Conservation (phyloP, 2,888 invertebrate genomes). For the Itoplectis maculator region DNA sequence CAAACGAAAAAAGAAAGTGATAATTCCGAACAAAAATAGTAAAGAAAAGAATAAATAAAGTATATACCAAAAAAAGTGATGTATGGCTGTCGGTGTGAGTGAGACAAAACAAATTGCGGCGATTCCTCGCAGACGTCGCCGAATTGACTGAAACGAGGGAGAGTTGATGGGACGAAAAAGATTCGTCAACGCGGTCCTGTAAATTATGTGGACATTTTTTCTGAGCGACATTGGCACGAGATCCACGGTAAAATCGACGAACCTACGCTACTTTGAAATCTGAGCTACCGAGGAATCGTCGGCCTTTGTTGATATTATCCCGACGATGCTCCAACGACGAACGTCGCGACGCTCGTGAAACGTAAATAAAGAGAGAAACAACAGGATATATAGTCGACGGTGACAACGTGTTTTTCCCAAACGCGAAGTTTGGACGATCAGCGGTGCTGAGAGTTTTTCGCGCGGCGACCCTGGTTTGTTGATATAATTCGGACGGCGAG, state of each 20-base stretch:
- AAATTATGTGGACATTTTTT: neutral
- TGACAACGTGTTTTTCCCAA: neutral
- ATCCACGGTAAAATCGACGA: too few relatives aligned
- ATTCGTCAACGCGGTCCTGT: neutral
- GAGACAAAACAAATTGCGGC: constrained; percentile 29
- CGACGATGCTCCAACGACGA: neutral
- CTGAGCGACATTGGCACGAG: neutral
- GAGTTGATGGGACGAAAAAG: neutral
- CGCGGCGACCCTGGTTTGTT: too few relatives aligned
- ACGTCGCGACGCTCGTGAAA: neutral
- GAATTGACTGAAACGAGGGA: neutral
- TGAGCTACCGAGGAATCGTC: too few relatives aligned
- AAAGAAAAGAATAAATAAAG: constrained; percentile 26
- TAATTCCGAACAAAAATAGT: neutral
- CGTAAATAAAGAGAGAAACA: neutral
- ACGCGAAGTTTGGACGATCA: neutral
- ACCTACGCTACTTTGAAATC: too few relatives aligned
- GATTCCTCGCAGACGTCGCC: constrained; percentile 3
- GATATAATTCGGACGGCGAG: too few relatives aligned
- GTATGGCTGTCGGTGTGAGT: constrained; percentile 10
- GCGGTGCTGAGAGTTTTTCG: neutral
- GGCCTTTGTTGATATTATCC: neutral
- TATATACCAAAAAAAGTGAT: neutral
- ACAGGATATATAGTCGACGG: neutral
- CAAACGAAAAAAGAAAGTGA: neutral